Conservation (phyloP, 2,888 invertebrate genomes). For the Plusia festucae region DNA sequence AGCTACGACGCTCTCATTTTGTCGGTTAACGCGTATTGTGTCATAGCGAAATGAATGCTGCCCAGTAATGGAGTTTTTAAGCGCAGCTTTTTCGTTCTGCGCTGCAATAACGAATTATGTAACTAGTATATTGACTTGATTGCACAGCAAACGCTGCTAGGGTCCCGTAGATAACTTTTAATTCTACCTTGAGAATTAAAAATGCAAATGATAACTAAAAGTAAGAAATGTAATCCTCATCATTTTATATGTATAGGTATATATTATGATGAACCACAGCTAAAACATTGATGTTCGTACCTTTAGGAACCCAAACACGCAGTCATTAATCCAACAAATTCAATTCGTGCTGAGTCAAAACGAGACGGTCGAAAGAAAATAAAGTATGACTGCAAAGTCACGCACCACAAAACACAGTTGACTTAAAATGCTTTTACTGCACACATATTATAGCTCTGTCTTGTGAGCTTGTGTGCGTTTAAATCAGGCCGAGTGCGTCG, state of each 20-base stretch:
- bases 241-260: too few relatives aligned
- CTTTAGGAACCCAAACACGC: slow-evolving; percentile 12
- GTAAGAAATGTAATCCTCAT: background rate
- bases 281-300: background rate
- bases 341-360: slow-evolving; percentile 35
- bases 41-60: slow-evolving; percentile 81
- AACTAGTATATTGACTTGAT: slow-evolving; percentile 78
- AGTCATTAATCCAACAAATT: slow-evolving; percentile 20
- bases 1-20: slow-evolving; percentile 84
- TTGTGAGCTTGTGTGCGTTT: slow-evolving; percentile 45
- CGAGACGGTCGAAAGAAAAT: slow-evolving; percentile 38
- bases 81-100: slow-evolving; percentile 78
- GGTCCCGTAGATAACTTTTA: slow-evolving; percentile 71
- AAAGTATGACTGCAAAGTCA: slow-evolving; percentile 41
- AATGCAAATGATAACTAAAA: slow-evolving; percentile 49
- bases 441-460: slow-evolving; percentile 33
- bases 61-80: slow-evolving; percentile 84
- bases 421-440: slow-evolving; percentile 46
- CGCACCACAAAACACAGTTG: slow-evolving; percentile 48
- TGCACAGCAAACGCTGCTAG: slow-evolving; percentile 74
- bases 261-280: background rate
- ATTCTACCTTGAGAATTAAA: slow-evolving; percentile 65
- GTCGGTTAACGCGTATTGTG: slow-evolving; percentile 85
- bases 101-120: slow-evolving; percentile 78
- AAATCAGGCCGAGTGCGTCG: slow-evolving; percentile 60